Base-by-base conservation (phyloP, 2,113 vertebrate species). In the Amphilophus citrinellus region DNA sequence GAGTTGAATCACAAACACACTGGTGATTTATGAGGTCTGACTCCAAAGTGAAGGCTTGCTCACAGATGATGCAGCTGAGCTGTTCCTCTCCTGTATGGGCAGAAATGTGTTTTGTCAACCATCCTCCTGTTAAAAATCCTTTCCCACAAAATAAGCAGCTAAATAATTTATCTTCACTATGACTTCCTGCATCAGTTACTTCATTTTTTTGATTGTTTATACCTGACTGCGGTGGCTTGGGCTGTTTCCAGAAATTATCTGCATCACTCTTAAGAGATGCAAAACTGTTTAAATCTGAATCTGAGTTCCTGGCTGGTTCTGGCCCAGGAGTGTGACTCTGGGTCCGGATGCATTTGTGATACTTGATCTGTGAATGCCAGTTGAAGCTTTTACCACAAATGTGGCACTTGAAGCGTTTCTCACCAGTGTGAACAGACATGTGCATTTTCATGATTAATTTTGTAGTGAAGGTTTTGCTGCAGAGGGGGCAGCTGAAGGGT, bases 111-210 rank as follows among this genome's bases (percentile, higher is more conserved):
- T 37, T 42, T 0, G 88, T 82, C 42, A 89, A 53, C 47, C 22
- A 17, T 32, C 84, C 84, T 27, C 22, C 88, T 5, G 78, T 66
- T 3, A n/a, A 6, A 32, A 84, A 87, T 30, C 8, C 24, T 58
- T 83, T 82, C 5, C 42, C 82, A 20, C 84, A 89, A 35, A 78
- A 82, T 32, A 76, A 84, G n/a, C 85, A 89, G 2, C 42, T 39
- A 0, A 87, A 10, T 1, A 10, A 35, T 61, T 79, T 79, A 5
- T n/a, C 42, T 10, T 63, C 27, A 20, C 39, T 24, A 3, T 20
- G 22, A 27, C 2, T 20, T 56, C 9, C 66, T 6, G 7, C 7
- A 10, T 53, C 35, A 20, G 17, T 39, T 1, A 22, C 37, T 13
- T 77, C 39, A 5, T 71, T 22, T 22, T 65, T 50, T 9, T 27